Conservation (phyloP, 2,888 invertebrate species). For the Myopa tessellatipennis region DNA sequence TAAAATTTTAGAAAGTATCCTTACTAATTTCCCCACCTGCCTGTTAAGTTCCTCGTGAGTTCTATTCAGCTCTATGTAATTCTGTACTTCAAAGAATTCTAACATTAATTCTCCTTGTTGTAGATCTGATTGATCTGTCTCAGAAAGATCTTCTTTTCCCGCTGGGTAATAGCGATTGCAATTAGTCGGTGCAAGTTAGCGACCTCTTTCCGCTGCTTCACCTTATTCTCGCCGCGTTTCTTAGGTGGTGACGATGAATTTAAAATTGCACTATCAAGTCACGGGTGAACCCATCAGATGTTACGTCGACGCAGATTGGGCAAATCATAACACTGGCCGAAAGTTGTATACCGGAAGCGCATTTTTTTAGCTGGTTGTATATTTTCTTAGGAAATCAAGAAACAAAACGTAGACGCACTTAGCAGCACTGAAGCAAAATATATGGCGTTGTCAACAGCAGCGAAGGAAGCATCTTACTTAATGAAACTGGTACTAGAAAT, state of each 20-base stretch:
- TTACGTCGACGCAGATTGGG: conserved; percentile 47
- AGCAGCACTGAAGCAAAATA: conserved; percentile 45
- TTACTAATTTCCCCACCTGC: no score
- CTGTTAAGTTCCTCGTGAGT: no score
- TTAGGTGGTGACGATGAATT: conserved; percentile 3
- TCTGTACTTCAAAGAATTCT: no score
- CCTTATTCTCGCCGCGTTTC: no score
- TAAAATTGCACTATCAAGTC: conserved; percentile 27
- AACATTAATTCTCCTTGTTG: no score
- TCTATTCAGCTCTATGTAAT: no score
- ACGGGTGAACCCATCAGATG: conserved; percentile 34
- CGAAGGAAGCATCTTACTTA: conserved; percentile 42
- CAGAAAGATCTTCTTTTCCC: no score
- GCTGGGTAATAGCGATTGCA: no score
- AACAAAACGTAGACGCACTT: conserved; percentile 41
- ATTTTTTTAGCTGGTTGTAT: conserved; percentile 37
- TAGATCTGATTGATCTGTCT: no score
- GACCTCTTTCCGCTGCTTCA: no score
- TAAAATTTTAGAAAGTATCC: no score
- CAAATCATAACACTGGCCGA: conserved; percentile 34
- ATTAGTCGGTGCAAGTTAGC: no score
- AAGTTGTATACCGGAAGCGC: conserved; percentile 44
- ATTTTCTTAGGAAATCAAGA: conserved; percentile 39
- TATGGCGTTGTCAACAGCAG: conserved; percentile 39
- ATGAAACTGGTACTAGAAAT: conserved; percentile 35